Conservation (phyloP, 2,888 invertebrate species). For the Azorinus chamasolen region DNA sequence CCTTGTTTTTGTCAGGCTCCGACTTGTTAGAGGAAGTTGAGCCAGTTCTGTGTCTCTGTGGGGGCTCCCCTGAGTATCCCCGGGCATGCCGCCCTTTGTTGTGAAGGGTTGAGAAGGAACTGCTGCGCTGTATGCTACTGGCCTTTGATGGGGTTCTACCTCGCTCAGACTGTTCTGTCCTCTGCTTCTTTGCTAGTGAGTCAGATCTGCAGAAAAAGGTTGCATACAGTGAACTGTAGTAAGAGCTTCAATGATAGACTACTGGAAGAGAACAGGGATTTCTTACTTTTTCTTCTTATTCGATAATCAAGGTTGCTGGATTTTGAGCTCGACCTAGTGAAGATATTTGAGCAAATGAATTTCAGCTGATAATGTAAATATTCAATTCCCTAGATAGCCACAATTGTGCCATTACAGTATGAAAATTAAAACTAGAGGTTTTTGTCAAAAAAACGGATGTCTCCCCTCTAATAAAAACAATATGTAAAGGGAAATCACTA, state of each 20-base stretch:
- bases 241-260: too few relatives aligned
- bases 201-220: constrained; percentile 38
- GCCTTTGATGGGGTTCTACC: constrained; percentile 18
- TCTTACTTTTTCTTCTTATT: neutral
- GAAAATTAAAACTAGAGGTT: too few relatives aligned
- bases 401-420: too few relatives aligned
- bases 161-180: constrained; percentile 13
- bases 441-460: too few relatives aligned
- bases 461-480: too few relatives aligned
- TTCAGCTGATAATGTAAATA: too few relatives aligned
- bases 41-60: constrained; percentile 30
- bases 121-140: constrained; percentile 23
- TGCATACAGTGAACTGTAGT: neutral
- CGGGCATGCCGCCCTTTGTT: constrained; percentile 15
- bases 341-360: too few relatives aligned
- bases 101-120: constrained; percentile 14
- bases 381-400: too few relatives aligned
- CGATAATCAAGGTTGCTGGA: too few relatives aligned
- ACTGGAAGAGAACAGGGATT: neutral
- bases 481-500: too few relatives aligned
- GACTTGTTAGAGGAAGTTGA: constrained; percentile 32
- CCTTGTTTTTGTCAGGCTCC: constrained; percentile 18
- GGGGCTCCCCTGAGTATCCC: constrained; percentile 11
- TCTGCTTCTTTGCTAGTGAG: constrained; percentile 36
- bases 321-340: too few relatives aligned